A percentile compares a stretch with the other conserved stretches of the same genome.
phyloP scores from a whole-genome alignment of 2,113 vertebrate genomes.

The Motacilla alba region DNA sequence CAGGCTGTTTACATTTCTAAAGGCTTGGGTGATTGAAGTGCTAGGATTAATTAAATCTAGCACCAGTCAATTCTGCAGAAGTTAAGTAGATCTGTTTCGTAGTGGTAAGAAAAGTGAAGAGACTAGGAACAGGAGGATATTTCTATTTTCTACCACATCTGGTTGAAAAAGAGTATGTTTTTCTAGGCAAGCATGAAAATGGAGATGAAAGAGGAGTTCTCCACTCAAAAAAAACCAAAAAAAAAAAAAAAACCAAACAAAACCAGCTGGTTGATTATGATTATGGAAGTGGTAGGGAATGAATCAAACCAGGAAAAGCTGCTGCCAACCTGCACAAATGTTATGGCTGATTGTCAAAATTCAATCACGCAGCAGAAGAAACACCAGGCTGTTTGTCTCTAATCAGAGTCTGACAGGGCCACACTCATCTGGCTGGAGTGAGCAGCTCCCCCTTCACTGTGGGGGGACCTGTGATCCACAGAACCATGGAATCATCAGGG shows the following conservation, averaged over 20 bases:
- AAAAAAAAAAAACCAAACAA: neutral
- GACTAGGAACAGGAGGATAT: neutral
- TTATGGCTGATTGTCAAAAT: neutral
- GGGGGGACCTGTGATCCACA: neutral
- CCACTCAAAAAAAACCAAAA: neutral
- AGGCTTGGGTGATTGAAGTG: conserved; percentile 3
- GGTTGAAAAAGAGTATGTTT: conserved; percentile 16
- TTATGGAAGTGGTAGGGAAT: neutral
- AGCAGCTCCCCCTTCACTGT: neutral
- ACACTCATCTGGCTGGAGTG: accelerated
- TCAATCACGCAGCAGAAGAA: neutral
- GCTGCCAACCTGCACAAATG: neutral
- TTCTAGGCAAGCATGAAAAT: conserved; percentile 35
- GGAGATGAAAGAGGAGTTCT: conserved; percentile 22
- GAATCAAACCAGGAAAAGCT: neutral
- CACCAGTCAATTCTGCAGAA: conserved; percentile 1
- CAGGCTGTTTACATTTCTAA: neutral
- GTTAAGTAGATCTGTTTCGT: neutral
- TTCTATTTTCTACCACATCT: neutral
- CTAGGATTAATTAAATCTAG: conserved; percentile 36
- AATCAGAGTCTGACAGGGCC: neutral
- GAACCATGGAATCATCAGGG: accelerated
- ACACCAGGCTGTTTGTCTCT: neutral
- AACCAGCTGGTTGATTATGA: neutral
- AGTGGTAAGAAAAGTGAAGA: neutral